Evolutionary conservation across 2,797 vertebrate genomes (phyloP).

Genomic region (Pangasius mekongensis): DNA sequence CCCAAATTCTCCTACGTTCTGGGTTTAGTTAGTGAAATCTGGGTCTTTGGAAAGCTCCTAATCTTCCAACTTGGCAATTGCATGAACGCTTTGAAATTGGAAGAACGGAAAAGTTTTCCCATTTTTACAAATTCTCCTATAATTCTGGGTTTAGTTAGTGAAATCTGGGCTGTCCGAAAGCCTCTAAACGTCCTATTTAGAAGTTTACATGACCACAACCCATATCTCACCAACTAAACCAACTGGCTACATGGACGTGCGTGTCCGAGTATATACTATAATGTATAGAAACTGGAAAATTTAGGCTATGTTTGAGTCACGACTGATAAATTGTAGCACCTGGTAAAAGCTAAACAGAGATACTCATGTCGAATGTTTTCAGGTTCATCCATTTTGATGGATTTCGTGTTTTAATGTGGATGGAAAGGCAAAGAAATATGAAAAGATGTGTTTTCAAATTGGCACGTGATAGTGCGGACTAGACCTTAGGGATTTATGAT

Average conservation of each 20-base stretch:
- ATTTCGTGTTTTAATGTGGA: neutral
- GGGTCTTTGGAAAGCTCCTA: neutral
- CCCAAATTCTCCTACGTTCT: too few relatives aligned
- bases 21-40: neutral
- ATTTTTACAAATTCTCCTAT: too few relatives aligned
- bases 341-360: neutral
- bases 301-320: neutral
- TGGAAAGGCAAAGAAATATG: neutral
- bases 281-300: neutral
- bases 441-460: constrained; percentile 18
- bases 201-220: too few relatives aligned
- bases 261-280: neutral
- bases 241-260: neutral
- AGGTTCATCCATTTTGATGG: neutral
- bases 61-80: neutral
- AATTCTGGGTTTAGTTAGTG: neutral
- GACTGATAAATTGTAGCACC: neutral
- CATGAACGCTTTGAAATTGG: neutral
- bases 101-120: neutral
- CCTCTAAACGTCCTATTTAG: neutral
- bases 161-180: neutral
- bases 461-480: neutral
- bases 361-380: neutral
- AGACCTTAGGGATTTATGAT: neutral
- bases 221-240: neutral